Percentiles rank a stretch among this genome's conserved stretches.
phyloP scores from a whole-genome alignment of 2,113 vertebrate species.

The Dasyprocta punctata region DNA sequence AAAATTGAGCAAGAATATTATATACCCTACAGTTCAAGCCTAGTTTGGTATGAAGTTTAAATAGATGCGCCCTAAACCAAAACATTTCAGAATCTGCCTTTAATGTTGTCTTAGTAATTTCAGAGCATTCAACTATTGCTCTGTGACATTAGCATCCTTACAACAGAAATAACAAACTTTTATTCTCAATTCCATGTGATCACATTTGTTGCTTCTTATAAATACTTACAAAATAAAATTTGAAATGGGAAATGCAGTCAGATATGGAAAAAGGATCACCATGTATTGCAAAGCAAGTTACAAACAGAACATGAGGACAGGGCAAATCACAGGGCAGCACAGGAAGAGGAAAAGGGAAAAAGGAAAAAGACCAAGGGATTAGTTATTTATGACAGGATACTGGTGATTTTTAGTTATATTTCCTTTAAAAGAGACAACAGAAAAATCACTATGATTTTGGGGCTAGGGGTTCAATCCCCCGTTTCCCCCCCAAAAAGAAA shows the following conservation, averaged over 20 bases:
- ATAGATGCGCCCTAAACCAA: neutral
- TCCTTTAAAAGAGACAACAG: neutral
- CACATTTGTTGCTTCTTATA: conserved; percentile 22
- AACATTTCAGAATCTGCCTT: neutral
- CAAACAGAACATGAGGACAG: neutral
- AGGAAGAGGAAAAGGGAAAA: neutral
- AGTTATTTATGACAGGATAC: neutral
- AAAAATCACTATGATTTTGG: neutral
- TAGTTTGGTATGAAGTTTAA: neutral
- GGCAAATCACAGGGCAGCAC: neutral
- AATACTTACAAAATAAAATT: neutral
- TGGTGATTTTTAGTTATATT: neutral
- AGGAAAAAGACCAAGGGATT: neutral
- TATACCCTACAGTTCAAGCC: neutral
- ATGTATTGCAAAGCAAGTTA: neutral
- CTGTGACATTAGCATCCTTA: neutral
- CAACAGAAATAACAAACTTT: neutral
- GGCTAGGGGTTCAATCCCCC: neutral
- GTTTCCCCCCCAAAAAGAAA: no score
- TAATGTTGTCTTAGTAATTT: neutral
- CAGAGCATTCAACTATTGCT: neutral
- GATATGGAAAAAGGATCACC: neutral
- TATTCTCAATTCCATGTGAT: neutral
- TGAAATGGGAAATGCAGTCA: neutral
- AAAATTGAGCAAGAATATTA: neutral